These are phyloP conservation scores for Drosophila miranda DNA, from an alignment of 1,140 invertebrate genomes.

Conservation along the genomic window DNA sequence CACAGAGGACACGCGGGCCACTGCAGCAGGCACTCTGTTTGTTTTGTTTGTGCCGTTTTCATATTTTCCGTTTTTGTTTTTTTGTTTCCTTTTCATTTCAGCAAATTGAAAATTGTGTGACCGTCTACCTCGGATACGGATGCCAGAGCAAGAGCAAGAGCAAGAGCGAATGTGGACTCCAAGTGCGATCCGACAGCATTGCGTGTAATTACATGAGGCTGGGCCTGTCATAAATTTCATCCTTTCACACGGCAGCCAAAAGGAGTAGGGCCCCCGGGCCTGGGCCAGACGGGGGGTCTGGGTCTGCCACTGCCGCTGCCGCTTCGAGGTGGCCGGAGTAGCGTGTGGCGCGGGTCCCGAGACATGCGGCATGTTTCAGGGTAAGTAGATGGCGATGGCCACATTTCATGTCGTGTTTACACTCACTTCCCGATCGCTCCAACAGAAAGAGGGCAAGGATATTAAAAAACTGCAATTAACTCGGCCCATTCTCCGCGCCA, in stretches of 20 bases:
- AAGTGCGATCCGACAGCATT: conserved; percentile 41
- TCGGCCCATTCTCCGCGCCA: conserved; percentile 30
- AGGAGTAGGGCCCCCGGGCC: conserved; percentile 48
- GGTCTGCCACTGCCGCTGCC: neutral
- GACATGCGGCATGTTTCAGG: conserved; percentile 41
- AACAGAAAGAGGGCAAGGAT: conserved; percentile 41
- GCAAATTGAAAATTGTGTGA: conserved; percentile 74
- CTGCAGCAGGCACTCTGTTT: conserved; percentile 50
- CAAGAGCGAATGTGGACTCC: too few species aligned
- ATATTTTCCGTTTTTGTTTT: conserved; percentile 35
- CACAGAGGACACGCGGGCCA: conserved; percentile 14
- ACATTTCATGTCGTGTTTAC: conserved; percentile 78
- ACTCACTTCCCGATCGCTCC: conserved; percentile 65
- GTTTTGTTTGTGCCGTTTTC: conserved; percentile 33
- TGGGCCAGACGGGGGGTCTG: conserved; percentile 24
- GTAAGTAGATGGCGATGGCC: conserved; percentile 56
- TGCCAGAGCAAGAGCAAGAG: conserved; percentile 6
- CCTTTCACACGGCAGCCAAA: conserved; percentile 61
- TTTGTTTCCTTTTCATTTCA: conserved; percentile 50
- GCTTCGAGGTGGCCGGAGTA: conserved; percentile 27
- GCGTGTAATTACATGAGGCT: conserved; percentile 72
- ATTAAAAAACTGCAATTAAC: conserved; percentile 74
- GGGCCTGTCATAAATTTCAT: conserved; percentile 64
- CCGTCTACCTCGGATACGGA: conserved; percentile 44
- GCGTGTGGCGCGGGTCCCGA: conserved; percentile 2